phyloP scores from a whole-genome alignment of 2,888 invertebrate genomes.

The Acrocyrtus sp. region DNA sequence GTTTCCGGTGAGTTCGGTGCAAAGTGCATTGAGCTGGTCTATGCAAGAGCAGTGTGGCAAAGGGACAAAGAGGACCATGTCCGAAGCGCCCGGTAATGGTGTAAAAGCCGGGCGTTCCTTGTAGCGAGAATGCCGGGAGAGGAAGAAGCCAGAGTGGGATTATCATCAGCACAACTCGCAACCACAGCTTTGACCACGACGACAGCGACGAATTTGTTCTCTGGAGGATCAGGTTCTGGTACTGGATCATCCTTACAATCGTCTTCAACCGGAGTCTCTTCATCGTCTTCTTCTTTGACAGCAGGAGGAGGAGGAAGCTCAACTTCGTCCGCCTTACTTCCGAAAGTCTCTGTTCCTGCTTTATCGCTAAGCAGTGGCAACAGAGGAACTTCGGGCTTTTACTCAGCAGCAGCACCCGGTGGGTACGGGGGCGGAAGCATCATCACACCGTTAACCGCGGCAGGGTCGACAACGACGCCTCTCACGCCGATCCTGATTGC shows the following conservation, averaged over 20 bases:
- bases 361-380: slow-evolving; percentile 16
- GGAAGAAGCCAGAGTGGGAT: slow-evolving; percentile 63
- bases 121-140: slow-evolving; percentile 64
- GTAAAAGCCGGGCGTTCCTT: slow-evolving; percentile 62
- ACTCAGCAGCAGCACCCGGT: slow-evolving; percentile 16
- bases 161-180: slow-evolving; percentile 62
- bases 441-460: slow-evolving; percentile 11
- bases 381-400: slow-evolving; percentile 11
- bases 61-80: slow-evolving; percentile 60
- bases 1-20: too few relatives aligned
- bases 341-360: slow-evolving; percentile 44
- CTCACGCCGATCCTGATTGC: slow-evolving; percentile 35
- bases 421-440: slow-evolving; percentile 23
- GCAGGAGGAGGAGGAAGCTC: slow-evolving; percentile 18
- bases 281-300: slow-evolving; percentile 45
- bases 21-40: slow-evolving; percentile 14
- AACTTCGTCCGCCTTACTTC: slow-evolving; percentile 30
- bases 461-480: slow-evolving; percentile 21
- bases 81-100: slow-evolving; percentile 62
- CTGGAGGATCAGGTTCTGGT: slow-evolving; percentile 29
- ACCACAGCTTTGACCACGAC: slow-evolving; percentile 54
- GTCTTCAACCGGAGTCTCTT: slow-evolving; percentile 34
- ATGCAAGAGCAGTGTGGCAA: slow-evolving; percentile 36
- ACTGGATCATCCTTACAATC: slow-evolving; percentile 23
- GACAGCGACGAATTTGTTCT: slow-evolving; percentile 44